Base-by-base conservation (phyloP, 2,113 vertebrate species). In the Coregonus clupeaformis region DNA sequence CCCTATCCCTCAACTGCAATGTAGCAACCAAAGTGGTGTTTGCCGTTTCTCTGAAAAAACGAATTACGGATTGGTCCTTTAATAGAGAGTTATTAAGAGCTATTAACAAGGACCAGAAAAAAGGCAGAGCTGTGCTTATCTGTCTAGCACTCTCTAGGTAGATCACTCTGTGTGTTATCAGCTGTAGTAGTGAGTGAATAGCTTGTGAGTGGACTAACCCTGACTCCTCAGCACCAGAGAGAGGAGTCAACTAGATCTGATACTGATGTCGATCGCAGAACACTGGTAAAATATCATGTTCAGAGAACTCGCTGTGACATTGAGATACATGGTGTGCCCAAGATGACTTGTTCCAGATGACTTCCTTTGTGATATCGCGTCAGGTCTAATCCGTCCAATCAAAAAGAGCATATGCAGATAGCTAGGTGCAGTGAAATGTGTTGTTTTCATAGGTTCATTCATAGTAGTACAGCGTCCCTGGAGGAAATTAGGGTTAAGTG, bases 101-200 rank as follows among this genome's bases (percentile, higher is more conserved):
- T 76, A 88, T 91, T 91, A 87, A 85, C 81, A 87, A 80, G 74
- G 69, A 73, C 67, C 69, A 84, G 80, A 89, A 75, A 81, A 81
- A 80, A 82, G 77, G 64, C 78, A 76, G 72, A 85, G 73, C 80
- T 80, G 77, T 73, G 60, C 74, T 77, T 68, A 64, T 71, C 76
- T 71, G 73, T 62, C 20, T n/a, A 12, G 12, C 68, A 24, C 32
- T 68, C 62, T 55, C 12, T 30, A 76, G 16, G 80, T 29, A 29
- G 27, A 32, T 67, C 57, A 52, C 72, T 77, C 78, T 74, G 49
- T 27, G 59, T 65, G 45, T 70, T 5, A 11, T 72, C 25, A 25
- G 57, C 24, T 68, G 74, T 65, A 16, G 47, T 52, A 52, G 12
- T 52, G 57, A n/a, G 5, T 22, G 77, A 79, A 85, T 69, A 57